These are phyloP conservation scores for Dermolepida albohirtum DNA, from an alignment of 2,888 invertebrate species.

Conservation along the genomic window DNA sequence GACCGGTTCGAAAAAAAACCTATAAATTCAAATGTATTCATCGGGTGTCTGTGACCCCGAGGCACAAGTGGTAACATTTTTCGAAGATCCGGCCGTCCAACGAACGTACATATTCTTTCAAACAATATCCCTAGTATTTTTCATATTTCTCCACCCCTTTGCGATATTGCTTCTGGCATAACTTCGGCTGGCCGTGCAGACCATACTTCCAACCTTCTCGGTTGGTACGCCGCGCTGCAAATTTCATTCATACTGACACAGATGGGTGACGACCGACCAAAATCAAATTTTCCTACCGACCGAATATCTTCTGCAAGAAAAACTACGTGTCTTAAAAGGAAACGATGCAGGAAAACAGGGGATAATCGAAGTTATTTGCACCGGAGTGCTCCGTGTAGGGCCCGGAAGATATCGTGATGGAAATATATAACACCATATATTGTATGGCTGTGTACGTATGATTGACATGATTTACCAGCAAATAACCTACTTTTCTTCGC, in stretches of 20 bases:
- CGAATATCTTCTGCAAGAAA: conserved; percentile 53
- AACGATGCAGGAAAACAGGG: conserved; percentile 52
- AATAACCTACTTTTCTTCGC: no score
- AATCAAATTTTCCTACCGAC: conserved; percentile 57
- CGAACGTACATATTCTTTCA: conserved; percentile 50
- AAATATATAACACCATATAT: conserved; percentile 8
- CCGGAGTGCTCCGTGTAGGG: conserved; percentile 23
- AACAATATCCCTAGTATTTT: conserved; percentile 54
- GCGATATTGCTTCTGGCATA: conserved; percentile 50
- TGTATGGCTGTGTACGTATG: not conserved
- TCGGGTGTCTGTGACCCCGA: conserved; percentile 50
- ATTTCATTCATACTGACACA: conserved; percentile 56
- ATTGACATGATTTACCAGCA: no score
- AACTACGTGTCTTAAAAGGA: conserved; percentile 53
- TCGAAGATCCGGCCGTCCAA: conserved; percentile 45
- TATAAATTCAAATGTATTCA: conserved; percentile 54
- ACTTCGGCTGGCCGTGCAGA: conserved; percentile 21
- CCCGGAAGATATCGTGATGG: conserved; percentile 21
- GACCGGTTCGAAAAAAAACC: conserved; percentile 45
- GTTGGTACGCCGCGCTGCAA: conserved; percentile 47
- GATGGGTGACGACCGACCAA: conserved; percentile 56
- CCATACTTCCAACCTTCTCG: conserved; percentile 44
- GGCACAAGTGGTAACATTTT: conserved; percentile 50
- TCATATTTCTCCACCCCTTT: conserved; percentile 51
- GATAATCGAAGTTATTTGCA: conserved; percentile 46